Evolutionary conservation across 2,888 invertebrate genomes (phyloP).

Genomic region (Apotomis capreana): DNA sequence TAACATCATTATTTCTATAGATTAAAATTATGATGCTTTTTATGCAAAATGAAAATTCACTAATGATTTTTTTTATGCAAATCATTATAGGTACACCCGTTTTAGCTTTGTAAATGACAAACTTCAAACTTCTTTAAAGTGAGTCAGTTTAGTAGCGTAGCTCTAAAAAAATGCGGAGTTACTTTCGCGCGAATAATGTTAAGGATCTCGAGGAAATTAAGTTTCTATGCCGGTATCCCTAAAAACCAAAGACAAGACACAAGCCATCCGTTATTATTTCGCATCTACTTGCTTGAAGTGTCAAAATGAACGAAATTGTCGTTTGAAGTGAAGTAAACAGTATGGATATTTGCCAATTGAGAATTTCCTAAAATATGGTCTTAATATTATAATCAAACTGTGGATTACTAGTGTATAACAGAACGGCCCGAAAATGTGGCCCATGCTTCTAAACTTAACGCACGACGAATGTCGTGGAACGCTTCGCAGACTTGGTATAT

Average conservation of each 20-base stretch:
- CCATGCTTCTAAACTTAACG: slow-evolving; percentile 91
- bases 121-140: too few species aligned
- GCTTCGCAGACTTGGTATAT: slow-evolving; percentile 92
- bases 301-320: slow-evolving; percentile 82
- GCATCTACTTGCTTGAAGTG: slow-evolving; percentile 67
- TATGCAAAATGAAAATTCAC: too few species aligned
- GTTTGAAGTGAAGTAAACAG: slow-evolving; percentile 85
- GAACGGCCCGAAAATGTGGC: slow-evolving; percentile 81
- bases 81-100: too few species aligned
- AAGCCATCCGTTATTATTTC: slow-evolving; percentile 59
- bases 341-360: slow-evolving; percentile 83
- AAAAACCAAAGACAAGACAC: slow-evolving; percentile 66
- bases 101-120: too few species aligned
- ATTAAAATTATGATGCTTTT: too few species aligned
- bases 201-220: slow-evolving; percentile 20
- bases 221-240: slow-evolving; percentile 50
- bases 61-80: too few species aligned
- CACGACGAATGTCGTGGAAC: slow-evolving; percentile 94
- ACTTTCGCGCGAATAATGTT: background rate
- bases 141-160: too few species aligned
- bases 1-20: too few species aligned
- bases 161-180: background rate
- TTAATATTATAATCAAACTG: slow-evolving; percentile 69
- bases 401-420: slow-evolving; percentile 63
- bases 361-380: slow-evolving; percentile 77